Conservation (phyloP, 2,113 vertebrate genomes). For the Scomber scombrus region DNA sequence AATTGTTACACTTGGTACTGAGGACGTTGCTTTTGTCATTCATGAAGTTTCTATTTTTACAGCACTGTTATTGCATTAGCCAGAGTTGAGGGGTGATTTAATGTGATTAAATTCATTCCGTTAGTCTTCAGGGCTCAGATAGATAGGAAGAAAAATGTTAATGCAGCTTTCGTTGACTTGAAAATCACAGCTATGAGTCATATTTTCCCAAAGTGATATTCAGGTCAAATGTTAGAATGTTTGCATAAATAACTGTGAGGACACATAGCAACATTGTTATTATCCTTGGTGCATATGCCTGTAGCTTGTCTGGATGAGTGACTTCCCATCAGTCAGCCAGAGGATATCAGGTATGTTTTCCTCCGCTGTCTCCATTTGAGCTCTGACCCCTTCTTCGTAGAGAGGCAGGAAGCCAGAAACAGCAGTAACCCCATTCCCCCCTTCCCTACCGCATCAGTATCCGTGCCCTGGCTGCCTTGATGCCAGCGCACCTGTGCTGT, state of each 20-base stretch:
- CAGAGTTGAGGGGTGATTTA: conserved; percentile 16
- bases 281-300: conserved; percentile 2
- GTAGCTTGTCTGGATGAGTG: conserved; percentile 25
- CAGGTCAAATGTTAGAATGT: conserved; percentile 39
- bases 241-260: conserved; percentile 37
- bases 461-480: conserved; percentile 1
- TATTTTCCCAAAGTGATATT: conserved; percentile 30
- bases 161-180: conserved; percentile 20
- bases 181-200: conserved; percentile 22
- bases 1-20: not conserved
- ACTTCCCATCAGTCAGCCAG: conserved; percentile 29
- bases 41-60: not conserved
- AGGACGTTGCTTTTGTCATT: conserved; percentile 8
- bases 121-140: conserved; percentile 31
- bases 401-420: conserved; percentile 33
- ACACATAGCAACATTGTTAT: not conserved
- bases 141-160: not conserved
- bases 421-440: not conserved
- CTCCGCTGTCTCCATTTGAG: conserved; percentile 45
- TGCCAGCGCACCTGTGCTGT: conserved; percentile 70
- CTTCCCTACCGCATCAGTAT: conserved; percentile 8
- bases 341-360: conserved; percentile 47
- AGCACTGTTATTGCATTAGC: conserved; percentile 13
- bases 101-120: conserved; percentile 30
- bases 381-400: conserved; percentile 29